phyloP scores from a whole-genome alignment of 2,888 invertebrate genomes.

The Belgica antarctica region DNA sequence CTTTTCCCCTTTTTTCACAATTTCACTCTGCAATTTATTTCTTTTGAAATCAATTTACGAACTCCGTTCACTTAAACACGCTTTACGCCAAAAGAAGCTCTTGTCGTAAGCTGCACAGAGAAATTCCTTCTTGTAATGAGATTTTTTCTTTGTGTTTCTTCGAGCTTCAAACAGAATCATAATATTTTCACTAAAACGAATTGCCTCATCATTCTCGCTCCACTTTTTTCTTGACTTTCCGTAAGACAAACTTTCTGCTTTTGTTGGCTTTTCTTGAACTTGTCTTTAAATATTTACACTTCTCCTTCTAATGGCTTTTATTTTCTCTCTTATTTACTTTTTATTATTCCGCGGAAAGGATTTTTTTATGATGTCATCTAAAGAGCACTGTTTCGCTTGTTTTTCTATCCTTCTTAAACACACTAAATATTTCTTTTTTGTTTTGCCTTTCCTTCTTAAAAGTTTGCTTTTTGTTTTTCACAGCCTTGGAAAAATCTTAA shows the following conservation, averaged over 20 bases:
- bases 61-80: not conserved
- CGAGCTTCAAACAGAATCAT: conserved; percentile 1
- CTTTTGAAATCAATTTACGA: not conserved
- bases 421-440: not conserved
- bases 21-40: not conserved
- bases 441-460: not conserved
- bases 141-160: not conserved
- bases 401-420: not conserved
- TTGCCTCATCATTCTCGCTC: not conserved
- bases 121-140: not conserved
- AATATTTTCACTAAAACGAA: not conserved
- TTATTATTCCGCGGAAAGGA: too few species aligned
- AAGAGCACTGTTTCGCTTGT: not conserved
- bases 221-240: too few species aligned
- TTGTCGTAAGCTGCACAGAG: not conserved
- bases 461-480: not conserved
- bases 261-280: not conserved
- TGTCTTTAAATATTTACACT: conserved; percentile 21
- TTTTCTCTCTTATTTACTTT: not conserved
- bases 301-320: not conserved
- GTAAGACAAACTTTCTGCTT: too few species aligned
- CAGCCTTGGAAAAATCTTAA: conserved; percentile 2
- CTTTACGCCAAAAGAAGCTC: not conserved
- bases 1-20: too few species aligned
- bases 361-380: too few species aligned